Evolutionary conservation across 2,113 vertebrate species (phyloP).

Genomic region (Melanerpes aurifrons): DNA sequence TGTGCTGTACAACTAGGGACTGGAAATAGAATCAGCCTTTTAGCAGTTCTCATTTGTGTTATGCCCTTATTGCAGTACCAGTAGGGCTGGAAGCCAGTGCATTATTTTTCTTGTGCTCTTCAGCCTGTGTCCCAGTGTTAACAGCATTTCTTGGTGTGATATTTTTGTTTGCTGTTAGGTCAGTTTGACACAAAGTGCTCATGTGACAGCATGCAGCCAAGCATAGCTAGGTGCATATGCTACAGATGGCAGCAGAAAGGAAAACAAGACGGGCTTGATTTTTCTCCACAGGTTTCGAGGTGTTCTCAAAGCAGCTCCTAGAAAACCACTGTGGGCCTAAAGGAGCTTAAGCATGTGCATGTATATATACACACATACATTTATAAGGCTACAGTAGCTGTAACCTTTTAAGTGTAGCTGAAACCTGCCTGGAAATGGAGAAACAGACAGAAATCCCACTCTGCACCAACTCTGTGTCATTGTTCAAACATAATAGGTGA

Average conservation of each 20-base stretch:
- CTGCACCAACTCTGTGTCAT: neutral
- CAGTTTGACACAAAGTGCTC: constrained; percentile 43
- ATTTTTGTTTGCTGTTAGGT: constrained; percentile 49
- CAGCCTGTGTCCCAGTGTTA: neutral
- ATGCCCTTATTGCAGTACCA: constrained; percentile 12
- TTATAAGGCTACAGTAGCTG: neutral
- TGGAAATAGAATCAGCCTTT: constrained; percentile 1
- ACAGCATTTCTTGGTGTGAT: constrained; percentile 6
- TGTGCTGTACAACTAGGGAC: neutral
- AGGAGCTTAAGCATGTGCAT: neutral
- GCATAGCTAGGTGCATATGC: constrained; percentile 33
- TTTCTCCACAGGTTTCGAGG: constrained; percentile 31
- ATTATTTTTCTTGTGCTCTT: constrained; percentile 28
- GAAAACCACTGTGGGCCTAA: neutral
- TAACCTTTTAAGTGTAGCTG: neutral
- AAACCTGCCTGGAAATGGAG: neutral
- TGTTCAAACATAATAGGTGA: neutral
- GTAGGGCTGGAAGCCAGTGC: neutral
- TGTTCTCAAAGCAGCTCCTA: constrained; percentile 19
- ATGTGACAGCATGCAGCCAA: neutral
- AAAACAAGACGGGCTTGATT: constrained; percentile 21
- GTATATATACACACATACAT: neutral
- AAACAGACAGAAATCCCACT: neutral
- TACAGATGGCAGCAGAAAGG: constrained; percentile 10
- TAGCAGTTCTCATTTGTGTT: neutral